Base-by-base conservation (phyloP, 2,113 vertebrate species). In the Spermophilus dauricus region DNA sequence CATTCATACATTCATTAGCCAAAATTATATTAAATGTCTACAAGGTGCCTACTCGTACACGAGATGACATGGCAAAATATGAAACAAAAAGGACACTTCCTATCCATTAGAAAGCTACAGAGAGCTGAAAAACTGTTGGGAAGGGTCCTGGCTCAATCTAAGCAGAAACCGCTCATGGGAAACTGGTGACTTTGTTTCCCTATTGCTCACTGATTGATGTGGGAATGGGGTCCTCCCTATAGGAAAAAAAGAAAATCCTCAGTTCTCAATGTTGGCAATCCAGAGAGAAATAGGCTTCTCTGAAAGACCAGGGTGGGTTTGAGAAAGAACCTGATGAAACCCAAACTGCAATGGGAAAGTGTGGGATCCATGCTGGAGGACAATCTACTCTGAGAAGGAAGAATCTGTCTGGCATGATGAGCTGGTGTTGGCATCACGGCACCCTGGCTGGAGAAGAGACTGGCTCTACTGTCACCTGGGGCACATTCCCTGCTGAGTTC, bases 401-500 rank as follows among this genome's bases (percentile, higher is more conserved):
- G 24, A 48, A 20, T 13, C 18, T 10, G 37, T 12, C 18, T 8
- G 39, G 39, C 2, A 1, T 17, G 9, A 22, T 34, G 56, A 51
- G n/a, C 58, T 37, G 8, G 7, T 17, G 39, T 53, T 61, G 34
- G 80, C 22, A n/a, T 28, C 24, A 1, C 0, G 5, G 34, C 4
- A 0, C 0, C 1, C 61, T 4, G 2, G 5, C 11, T 7, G 16
- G 53, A 48, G 72, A 70, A 12, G 32, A 67, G 5, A 42, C 17
- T 20, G 18, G 17, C 9, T 10, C 80, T 26, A 4, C 28, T 5
- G 10, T 4, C 14, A 37, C 32, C n/a, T 2, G 22, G 1, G 6
- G 83, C 22, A 8, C 4, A n/a, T 53, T 7, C 56, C 39, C 58
- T 32, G 26, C n/a, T 48, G 17, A 5, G 8, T 8, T 51, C 2